Conservation (phyloP, 2,888 invertebrate species). For the Shargacucullia verbasci region DNA sequence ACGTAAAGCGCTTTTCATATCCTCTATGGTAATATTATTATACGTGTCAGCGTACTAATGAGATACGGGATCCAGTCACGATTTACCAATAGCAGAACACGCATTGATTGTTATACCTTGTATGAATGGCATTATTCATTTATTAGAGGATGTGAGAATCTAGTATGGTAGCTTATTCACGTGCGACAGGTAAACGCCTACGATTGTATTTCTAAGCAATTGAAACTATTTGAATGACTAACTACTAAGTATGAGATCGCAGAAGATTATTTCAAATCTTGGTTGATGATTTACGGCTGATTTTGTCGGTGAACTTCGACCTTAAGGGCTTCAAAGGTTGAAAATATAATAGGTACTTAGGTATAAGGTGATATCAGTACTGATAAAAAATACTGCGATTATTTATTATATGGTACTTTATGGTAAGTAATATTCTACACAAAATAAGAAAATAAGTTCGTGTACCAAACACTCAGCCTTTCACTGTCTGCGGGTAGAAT, state of each 20-base stretch:
- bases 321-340: too few species aligned
- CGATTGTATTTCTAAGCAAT: constrained; percentile 17
- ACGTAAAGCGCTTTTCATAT: constrained; percentile 72
- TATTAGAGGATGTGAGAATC: constrained; percentile 44
- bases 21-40: constrained; percentile 79
- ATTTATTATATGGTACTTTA: too few species aligned
- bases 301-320: too few species aligned
- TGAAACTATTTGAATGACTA: constrained; percentile 1
- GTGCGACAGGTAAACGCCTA: constrained; percentile 23
- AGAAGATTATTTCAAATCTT: background rate
- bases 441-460: too few species aligned
- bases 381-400: too few species aligned
- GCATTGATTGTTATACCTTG: constrained; percentile 45
- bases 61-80: constrained; percentile 72
- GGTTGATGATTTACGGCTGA: too few species aligned
- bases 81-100: constrained; percentile 62
- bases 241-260: constrained; percentile 5
- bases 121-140: constrained; percentile 57
- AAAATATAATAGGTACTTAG: too few species aligned
- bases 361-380: too few species aligned
- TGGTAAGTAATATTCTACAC: too few species aligned
- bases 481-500: too few species aligned
- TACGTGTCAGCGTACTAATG: constrained; percentile 82
- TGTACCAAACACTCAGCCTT: too few species aligned
- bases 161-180: constrained; percentile 34